Conservation (phyloP, 1,140 invertebrate genomes). For the Lepidotrigona ventralis region DNA sequence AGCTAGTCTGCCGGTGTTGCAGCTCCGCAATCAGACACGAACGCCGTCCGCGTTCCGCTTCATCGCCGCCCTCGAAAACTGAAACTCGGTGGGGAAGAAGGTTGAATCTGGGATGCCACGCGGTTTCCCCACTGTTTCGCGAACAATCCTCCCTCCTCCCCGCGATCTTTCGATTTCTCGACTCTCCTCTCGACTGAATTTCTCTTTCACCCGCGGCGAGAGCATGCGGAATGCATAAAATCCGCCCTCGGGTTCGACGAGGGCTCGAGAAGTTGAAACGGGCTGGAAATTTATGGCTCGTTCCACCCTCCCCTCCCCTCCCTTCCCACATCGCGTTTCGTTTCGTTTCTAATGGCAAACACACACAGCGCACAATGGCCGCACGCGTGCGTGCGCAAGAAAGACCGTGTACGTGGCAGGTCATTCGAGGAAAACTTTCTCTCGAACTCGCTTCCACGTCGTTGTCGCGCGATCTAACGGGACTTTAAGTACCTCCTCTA, state of each 20-base stretch:
- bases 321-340: too few relatives aligned
- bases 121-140: too few relatives aligned
- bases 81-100: too few relatives aligned
- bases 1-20: neutral
- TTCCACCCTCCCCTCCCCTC: too few relatives aligned
- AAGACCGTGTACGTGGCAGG: constrained; percentile 36
- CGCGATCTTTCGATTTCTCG: neutral
- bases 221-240: neutral
- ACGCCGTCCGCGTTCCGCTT: neutral
- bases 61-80: neutral
- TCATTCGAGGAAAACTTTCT: constrained; percentile 61
- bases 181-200: neutral
- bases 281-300: constrained; percentile 10
- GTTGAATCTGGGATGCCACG: too few relatives aligned
- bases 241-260: neutral
- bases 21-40: neutral
- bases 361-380: constrained; percentile 7
- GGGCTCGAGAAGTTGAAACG: constrained; percentile 12
- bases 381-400: constrained; percentile 32
- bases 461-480: constrained; percentile 64
- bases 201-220: neutral
- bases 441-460: constrained; percentile 26
- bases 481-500: constrained; percentile 62
- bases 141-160: neutral
- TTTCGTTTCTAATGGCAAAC: constrained; percentile 19